Percentiles rank a stretch among this genome's conserved stretches.
These are phyloP conservation scores for Octonoba sinensis DNA, from an alignment of 2,888 invertebrate species.

Conservation along the genomic window DNA sequence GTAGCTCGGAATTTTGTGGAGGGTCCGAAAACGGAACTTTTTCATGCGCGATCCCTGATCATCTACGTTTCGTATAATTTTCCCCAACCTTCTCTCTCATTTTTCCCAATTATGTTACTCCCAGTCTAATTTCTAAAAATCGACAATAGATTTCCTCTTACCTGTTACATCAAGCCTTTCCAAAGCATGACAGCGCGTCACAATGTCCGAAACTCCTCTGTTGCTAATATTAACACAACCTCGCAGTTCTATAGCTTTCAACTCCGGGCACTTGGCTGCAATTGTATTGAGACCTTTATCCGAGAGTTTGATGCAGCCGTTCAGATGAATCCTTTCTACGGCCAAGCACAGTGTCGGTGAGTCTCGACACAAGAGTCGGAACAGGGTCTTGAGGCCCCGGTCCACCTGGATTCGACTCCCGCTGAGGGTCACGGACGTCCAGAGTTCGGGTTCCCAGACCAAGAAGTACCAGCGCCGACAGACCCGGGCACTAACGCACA, in stretches of 20 bases:
- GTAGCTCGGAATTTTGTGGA: too few species aligned
- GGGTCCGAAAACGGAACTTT: too few species aligned
- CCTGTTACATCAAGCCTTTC: conserved; percentile 89
- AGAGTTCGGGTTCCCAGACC: conserved; percentile 83
- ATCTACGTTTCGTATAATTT: too few species aligned
- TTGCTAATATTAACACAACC: conserved; percentile 83
- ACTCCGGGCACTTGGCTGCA: conserved; percentile 84
- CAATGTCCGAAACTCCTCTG: conserved; percentile 82
- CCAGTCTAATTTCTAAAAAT: too few species aligned
- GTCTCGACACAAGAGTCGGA: conserved; percentile 64
- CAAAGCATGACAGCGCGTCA: conserved; percentile 83
- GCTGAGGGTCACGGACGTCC: conserved; percentile 79
- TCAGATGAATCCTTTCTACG: conserved; percentile 78
- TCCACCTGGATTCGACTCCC: conserved; percentile 78
- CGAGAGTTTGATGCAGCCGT: conserved; percentile 80
- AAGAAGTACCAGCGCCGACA: conserved; percentile 82
- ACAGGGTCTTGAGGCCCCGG: conserved; percentile 74
- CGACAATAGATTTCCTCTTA: conserved; percentile 71
- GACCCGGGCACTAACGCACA: conserved; percentile 82
- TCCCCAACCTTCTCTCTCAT: too few species aligned
- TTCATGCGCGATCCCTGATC: too few species aligned
- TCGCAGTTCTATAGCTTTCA: conserved; percentile 84
- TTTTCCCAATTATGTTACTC: too few species aligned
- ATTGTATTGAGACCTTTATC: conserved; percentile 84
- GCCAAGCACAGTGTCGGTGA: conserved; percentile 79